phyloP scores from a whole-genome alignment of 2,888 invertebrate species.

The Drosophila austrosaltans region DNA sequence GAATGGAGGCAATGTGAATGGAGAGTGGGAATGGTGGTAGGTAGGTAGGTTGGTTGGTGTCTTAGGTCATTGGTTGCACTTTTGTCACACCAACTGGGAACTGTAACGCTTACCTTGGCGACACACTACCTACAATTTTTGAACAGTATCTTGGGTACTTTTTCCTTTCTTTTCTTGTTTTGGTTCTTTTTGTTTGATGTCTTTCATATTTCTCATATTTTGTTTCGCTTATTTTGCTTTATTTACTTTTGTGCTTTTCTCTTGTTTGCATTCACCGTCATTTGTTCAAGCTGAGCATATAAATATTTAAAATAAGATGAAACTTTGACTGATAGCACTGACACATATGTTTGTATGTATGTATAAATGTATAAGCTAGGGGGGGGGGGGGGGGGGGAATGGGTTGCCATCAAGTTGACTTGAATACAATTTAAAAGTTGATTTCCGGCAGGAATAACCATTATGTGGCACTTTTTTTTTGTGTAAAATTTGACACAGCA shows the following conservation, averaged over 20 bases:
- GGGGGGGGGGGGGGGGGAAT: too few relatives aligned
- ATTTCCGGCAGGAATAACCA: too few relatives aligned
- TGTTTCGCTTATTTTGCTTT: not conserved
- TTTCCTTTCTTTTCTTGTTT: not conserved
- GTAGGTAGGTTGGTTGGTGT: not conserved
- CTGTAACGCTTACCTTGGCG: conserved; percentile 39
- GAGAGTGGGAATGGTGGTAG: not conserved
- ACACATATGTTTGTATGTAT: not conserved
- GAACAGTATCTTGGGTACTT: conserved; percentile 44
- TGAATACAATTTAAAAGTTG: too few relatives aligned
- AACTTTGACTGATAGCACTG: conserved; percentile 40
- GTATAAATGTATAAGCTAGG: too few relatives aligned
- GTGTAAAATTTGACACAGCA: too few relatives aligned
- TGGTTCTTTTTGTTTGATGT: not conserved
- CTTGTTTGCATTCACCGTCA: conserved; percentile 24
- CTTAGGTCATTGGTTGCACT: conserved; percentile 15
- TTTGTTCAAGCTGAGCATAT: conserved; percentile 39
- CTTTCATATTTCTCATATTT: conserved; percentile 14
- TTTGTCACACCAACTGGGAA: conserved; percentile 13
- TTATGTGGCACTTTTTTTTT: too few relatives aligned
- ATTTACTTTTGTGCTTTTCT: conserved; percentile 22
- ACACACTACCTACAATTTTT: conserved; percentile 40
- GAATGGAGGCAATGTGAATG: not conserved
- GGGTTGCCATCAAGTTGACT: too few relatives aligned
- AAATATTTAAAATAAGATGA: conserved; percentile 46